Conservation (phyloP, 2,113 vertebrate genomes). For the Tauraco erythrolophus region DNA sequence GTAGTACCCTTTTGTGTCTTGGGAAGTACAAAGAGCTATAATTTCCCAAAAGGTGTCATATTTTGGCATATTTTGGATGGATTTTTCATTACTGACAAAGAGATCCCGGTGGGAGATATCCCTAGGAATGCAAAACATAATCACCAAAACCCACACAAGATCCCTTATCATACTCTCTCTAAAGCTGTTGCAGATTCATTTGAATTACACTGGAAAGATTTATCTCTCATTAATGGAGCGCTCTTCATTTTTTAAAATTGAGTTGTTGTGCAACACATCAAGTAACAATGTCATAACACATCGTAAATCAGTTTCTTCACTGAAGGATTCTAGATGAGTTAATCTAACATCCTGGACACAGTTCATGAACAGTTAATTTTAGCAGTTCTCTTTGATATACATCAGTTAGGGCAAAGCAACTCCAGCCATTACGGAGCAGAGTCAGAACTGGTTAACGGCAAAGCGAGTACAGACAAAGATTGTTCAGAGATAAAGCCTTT, state of each 20-base stretch:
- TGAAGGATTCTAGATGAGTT: conserved; percentile 61
- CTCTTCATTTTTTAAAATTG: conserved; percentile 63
- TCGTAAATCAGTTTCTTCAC: conserved; percentile 61
- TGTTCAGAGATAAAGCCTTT: conserved; percentile 50
- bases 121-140: conserved; percentile 49
- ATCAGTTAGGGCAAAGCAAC: conserved; percentile 57
- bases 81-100: conserved; percentile 59
- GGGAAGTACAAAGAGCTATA: not conserved
- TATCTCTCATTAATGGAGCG: conserved; percentile 54
- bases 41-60: conserved; percentile 7
- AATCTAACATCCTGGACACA: conserved; percentile 62
- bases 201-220: conserved; percentile 64
- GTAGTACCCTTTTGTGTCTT: not conserved
- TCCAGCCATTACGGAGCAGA: conserved; percentile 39
- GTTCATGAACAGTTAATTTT: conserved; percentile 69
- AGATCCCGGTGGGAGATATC: conserved; percentile 37
- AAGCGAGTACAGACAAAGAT: conserved; percentile 66
- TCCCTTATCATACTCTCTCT: conserved; percentile 43
- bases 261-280: conserved; percentile 67
- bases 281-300: conserved; percentile 67
- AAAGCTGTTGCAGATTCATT: conserved; percentile 51
- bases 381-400: conserved; percentile 60
- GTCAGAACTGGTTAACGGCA: conserved; percentile 60
- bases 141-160: conserved; percentile 40
- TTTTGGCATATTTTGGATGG: conserved; percentile 1